Evolutionary conservation across 2,888 invertebrate genomes (phyloP).

Genomic region (Noctua janthina): DNA sequence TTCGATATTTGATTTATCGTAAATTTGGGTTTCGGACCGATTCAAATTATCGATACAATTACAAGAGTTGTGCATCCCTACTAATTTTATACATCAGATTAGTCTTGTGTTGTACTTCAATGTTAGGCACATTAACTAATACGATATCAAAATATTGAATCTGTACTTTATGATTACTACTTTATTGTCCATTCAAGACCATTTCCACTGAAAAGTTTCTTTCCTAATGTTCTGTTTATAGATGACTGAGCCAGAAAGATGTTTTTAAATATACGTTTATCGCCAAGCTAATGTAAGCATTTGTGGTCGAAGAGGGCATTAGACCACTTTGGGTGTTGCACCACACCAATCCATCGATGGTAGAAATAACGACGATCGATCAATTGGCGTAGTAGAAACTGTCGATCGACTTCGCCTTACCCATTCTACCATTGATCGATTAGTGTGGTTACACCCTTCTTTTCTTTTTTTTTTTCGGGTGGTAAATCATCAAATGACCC

Average conservation of each 20-base stretch:
- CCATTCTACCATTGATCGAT: no score
- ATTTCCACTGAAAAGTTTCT: not conserved
- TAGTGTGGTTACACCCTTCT: no score
- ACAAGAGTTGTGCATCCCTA: not conserved
- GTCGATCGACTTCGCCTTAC: no score
- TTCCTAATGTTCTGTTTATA: not conserved
- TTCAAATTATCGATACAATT: not conserved
- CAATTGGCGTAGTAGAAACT: no score
- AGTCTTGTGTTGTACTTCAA: constrained; percentile 1
- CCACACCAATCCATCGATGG: no score
- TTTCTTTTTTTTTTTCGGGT: no score
- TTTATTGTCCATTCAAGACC: not conserved
- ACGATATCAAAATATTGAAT: constrained; percentile 14
- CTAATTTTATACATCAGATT: not conserved
- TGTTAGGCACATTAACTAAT: constrained; percentile 11
- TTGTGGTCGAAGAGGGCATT: not conserved
- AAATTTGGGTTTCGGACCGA: not conserved
- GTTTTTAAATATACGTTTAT: not conserved
- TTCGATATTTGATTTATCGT: not conserved
- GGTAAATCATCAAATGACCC: no score
- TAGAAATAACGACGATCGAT: no score
- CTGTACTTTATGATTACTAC: not conserved
- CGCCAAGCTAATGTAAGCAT: not conserved
- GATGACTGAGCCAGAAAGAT: not conserved
- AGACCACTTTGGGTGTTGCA: not conserved